Percentiles rank a stretch among this genome's conserved stretches.
These are phyloP conservation scores for Drosophila putrida DNA, from an alignment of 2,888 invertebrate species.

Conservation along the genomic window DNA sequence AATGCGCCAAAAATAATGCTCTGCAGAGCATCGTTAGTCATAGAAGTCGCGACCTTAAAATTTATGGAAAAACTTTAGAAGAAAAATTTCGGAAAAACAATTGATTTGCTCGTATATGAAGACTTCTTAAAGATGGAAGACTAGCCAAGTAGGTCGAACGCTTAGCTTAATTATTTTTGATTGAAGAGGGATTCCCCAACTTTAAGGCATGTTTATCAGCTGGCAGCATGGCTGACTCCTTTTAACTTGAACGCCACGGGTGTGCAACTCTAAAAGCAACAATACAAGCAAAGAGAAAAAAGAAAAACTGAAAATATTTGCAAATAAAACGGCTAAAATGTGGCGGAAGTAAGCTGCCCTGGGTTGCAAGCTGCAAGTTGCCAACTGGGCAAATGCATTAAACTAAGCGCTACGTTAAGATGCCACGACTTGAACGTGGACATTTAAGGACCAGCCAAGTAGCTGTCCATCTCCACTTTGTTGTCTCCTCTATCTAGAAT, in stretches of 20 bases:
- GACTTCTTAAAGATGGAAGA: not conserved
- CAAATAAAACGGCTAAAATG: constrained; percentile 79
- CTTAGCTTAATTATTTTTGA: constrained; percentile 58
- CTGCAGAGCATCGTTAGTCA: constrained; percentile 62
- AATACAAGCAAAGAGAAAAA: no score
- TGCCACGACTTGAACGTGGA: constrained; percentile 48
- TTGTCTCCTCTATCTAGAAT: not conserved
- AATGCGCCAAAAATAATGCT: constrained; percentile 58
- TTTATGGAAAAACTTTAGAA: constrained; percentile 45
- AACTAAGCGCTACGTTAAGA: constrained; percentile 67
- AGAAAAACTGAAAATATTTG: constrained; percentile 58
- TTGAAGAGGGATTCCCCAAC: constrained; percentile 21
- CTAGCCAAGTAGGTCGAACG: constrained; percentile 34
- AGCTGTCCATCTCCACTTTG: constrained; percentile 8
- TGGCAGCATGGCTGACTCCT: constrained; percentile 22
- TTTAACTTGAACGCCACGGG: constrained; percentile 14
- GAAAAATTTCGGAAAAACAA: constrained; percentile 22
- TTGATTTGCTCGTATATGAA: constrained; percentile 27
- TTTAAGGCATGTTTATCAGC: constrained; percentile 45
- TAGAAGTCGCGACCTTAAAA: constrained; percentile 47
- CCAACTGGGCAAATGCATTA: constrained; percentile 65
- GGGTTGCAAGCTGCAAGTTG: not conserved
- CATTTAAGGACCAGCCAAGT: constrained; percentile 35
- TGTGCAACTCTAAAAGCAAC: constrained; percentile 17
- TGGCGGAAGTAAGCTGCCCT: constrained; percentile 74